These are phyloP conservation scores for Eretmocerus hayati DNA, from an alignment of 2,888 invertebrate species.

Conservation along the genomic window DNA sequence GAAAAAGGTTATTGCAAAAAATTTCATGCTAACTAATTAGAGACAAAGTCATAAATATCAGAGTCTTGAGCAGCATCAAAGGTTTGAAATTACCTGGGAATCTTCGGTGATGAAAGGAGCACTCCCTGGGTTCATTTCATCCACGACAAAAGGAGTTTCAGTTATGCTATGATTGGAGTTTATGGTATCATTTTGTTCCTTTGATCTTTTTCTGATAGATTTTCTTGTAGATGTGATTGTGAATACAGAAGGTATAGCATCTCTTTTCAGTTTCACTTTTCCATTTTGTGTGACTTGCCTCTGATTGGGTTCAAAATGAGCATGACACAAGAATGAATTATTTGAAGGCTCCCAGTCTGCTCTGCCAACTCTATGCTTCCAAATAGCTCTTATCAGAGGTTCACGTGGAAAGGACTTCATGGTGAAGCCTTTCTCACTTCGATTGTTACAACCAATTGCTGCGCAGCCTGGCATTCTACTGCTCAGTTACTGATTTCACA, in stretches of 20 bases:
- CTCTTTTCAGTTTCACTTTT: conserved; percentile 36
- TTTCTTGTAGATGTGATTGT: conserved; percentile 38
- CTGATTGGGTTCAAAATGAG: conserved; percentile 39
- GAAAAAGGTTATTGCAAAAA: too few relatives aligned
- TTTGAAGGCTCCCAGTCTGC: conserved; percentile 44
- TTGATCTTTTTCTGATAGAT: conserved; percentile 35
- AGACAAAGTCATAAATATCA: too few relatives aligned
- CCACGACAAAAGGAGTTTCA: conserved; percentile 20
- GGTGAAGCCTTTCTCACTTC: conserved; percentile 42
- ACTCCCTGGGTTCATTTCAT: too few relatives aligned
- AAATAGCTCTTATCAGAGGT: conserved; percentile 37
- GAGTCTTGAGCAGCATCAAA: too few relatives aligned
- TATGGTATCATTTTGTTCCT: too few relatives aligned
- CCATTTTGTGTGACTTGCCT: conserved; percentile 36
- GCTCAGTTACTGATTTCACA: too few relatives aligned
- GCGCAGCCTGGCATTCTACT: conserved; percentile 45
- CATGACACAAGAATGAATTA: conserved; percentile 42
- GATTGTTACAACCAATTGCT: conserved; percentile 43
- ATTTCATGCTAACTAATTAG: too few relatives aligned
- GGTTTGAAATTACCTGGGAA: too few relatives aligned
- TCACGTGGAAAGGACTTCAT: conserved; percentile 46
- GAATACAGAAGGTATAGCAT: conserved; percentile 40
- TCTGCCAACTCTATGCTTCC: conserved; percentile 40
- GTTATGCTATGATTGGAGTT: conserved; percentile 31
- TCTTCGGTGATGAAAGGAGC: too few relatives aligned